A percentile compares a stretch with the other conserved stretches of the same genome.
phyloP scores from a whole-genome alignment of 1,140 invertebrate species.

The Holcopasites calliopsidis region DNA sequence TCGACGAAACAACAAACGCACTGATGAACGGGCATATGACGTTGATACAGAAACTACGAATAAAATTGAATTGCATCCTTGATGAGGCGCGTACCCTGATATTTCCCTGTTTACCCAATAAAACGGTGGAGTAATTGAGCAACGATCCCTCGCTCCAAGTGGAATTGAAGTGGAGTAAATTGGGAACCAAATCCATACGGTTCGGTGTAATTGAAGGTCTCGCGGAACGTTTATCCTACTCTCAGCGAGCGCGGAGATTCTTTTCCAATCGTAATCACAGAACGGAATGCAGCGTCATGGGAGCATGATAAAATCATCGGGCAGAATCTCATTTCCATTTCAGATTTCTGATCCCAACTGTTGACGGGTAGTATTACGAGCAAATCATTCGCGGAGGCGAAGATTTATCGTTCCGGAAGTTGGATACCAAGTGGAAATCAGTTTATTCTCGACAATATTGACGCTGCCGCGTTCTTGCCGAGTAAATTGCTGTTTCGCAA shows the following conservation, averaged over 20 bases:
- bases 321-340: background rate
- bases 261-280: slow-evolving; percentile 6
- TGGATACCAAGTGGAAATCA: background rate
- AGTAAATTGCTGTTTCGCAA: background rate
- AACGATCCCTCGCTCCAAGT: background rate
- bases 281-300: background rate
- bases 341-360: background rate
- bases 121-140: background rate
- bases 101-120: background rate
- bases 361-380: background rate
- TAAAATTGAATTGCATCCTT: slow-evolving; percentile 1
- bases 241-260: background rate
- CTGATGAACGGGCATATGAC: background rate
- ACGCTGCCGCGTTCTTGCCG: background rate
- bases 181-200: background rate
- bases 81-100: background rate
- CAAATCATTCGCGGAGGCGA: background rate
- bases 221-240: background rate
- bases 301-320: background rate
- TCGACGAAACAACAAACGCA: background rate
- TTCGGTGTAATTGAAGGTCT: background rate
- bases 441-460: background rate
- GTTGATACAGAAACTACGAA: slow-evolving; percentile 13
- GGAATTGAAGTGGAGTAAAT: background rate
- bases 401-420: background rate